A percentile compares a stretch with the other conserved stretches of the same genome.
Evolutionary conservation across 2,113 vertebrate species (phyloP).

Genomic region (Aix galericulata): DNA sequence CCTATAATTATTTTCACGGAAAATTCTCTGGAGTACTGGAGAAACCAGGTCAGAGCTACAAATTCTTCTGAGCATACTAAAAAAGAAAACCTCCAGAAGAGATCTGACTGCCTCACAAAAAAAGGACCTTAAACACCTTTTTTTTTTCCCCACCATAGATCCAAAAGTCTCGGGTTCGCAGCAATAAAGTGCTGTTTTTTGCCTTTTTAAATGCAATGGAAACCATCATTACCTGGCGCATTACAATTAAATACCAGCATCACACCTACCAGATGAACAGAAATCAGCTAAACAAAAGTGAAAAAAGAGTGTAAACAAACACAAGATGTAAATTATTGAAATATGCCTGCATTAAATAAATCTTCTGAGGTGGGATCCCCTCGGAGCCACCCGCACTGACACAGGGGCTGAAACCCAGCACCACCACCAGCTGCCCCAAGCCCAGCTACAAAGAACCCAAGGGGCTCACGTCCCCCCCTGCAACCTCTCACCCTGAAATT

Average conservation of each 20-base stretch:
- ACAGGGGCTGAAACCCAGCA: neutral
- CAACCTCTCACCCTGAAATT: neutral
- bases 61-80: neutral
- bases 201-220: neutral
- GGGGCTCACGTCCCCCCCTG: neutral
- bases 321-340: neutral
- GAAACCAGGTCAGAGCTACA: neutral
- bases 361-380: neutral
- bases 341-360: neutral
- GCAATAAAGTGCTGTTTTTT: neutral
- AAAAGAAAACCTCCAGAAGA: neutral
- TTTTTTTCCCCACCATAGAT: neutral
- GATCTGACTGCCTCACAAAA: neutral
- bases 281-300: constrained; percentile 27
- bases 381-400: neutral
- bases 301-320: neutral
- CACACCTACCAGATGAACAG: constrained; percentile 16
- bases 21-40: neutral
- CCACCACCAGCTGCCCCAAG: neutral
- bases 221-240: neutral
- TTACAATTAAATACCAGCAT: neutral
- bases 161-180: neutral
- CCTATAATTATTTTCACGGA: neutral
- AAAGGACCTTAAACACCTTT: neutral
- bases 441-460: neutral